These are phyloP conservation scores for Esox masquinongy DNA, from an alignment of 2,797 vertebrate species.

Conservation along the genomic window DNA sequence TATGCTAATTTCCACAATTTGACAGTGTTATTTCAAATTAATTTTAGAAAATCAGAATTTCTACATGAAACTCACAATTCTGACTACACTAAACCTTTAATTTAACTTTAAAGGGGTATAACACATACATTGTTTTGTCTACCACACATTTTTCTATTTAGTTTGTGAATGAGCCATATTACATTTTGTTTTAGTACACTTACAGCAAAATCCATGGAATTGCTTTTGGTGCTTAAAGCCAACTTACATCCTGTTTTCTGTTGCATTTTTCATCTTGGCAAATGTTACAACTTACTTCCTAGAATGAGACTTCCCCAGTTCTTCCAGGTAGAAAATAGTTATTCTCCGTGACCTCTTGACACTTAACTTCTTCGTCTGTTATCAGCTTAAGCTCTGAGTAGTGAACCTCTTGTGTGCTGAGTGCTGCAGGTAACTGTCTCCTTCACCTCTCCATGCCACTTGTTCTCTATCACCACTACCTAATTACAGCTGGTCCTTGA, in stretches of 20 bases:
- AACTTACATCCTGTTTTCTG: constrained; percentile 41
- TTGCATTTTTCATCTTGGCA: constrained; percentile 36
- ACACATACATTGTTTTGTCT: neutral
- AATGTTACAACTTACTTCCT: constrained; percentile 46
- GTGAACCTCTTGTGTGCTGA: constrained; percentile 63
- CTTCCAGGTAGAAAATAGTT: constrained; percentile 46
- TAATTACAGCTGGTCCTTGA: constrained; percentile 75
- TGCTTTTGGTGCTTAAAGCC: constrained; percentile 9
- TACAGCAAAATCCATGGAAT: neutral
- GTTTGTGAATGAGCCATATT: neutral
- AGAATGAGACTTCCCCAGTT: constrained; percentile 52
- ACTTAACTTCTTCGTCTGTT: constrained; percentile 44
- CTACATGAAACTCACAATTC: no score
- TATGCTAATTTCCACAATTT: no score
- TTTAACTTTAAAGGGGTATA: no score
- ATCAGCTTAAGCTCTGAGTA: constrained; percentile 58
- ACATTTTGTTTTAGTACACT: neutral
- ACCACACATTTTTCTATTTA: neutral
- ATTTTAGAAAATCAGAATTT: no score
- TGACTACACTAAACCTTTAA: no score
- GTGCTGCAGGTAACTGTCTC: constrained; percentile 53
- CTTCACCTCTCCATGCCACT: constrained; percentile 56
- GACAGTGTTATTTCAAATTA: no score
- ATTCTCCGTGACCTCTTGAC: constrained; percentile 58
- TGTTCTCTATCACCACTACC: constrained; percentile 66